These are phyloP conservation scores for Triplophysa dalaica DNA, from an alignment of 2,113 vertebrate species.

Conservation along the genomic window DNA sequence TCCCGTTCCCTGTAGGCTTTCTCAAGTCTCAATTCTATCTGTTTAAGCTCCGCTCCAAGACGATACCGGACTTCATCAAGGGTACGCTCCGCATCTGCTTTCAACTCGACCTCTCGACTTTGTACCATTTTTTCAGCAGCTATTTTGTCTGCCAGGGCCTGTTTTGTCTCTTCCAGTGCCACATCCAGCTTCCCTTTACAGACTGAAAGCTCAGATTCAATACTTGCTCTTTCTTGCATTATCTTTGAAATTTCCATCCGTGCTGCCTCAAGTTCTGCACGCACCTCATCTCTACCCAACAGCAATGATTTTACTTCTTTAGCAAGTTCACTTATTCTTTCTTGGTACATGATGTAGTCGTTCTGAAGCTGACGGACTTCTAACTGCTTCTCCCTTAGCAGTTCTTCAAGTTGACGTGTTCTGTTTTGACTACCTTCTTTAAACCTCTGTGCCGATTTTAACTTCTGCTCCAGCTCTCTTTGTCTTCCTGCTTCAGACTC, in stretches of 20 bases:
- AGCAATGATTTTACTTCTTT: constrained; percentile 82
- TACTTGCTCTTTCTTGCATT: constrained; percentile 69
- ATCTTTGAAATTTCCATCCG: constrained; percentile 69
- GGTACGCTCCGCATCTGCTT: constrained; percentile 82
- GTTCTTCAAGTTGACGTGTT: constrained; percentile 87
- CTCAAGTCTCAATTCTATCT: constrained; percentile 82
- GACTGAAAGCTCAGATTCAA: constrained; percentile 74
- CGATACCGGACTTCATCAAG: constrained; percentile 83
- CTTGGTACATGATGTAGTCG: constrained; percentile 89
- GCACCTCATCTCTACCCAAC: constrained; percentile 76
- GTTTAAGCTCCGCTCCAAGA: constrained; percentile 80
- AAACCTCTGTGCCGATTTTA: constrained; percentile 79
- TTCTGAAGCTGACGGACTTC: constrained; percentile 92
- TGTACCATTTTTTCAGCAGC: constrained; percentile 67
- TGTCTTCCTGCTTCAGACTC: constrained; percentile 77
- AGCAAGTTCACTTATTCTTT: constrained; percentile 86
- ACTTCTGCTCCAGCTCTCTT: constrained; percentile 84
- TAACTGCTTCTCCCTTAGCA: constrained; percentile 91
- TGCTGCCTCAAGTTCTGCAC: constrained; percentile 74
- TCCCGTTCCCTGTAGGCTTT: constrained; percentile 76
- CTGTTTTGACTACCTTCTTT: constrained; percentile 78
- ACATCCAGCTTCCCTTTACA: constrained; percentile 79
- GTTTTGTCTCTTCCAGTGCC: constrained; percentile 77
- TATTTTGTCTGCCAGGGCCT: constrained; percentile 76
- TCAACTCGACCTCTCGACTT: constrained; percentile 74